These are phyloP conservation scores for Pseudoatta argentina DNA, from an alignment of 1,140 invertebrate species.

Conservation along the genomic window DNA sequence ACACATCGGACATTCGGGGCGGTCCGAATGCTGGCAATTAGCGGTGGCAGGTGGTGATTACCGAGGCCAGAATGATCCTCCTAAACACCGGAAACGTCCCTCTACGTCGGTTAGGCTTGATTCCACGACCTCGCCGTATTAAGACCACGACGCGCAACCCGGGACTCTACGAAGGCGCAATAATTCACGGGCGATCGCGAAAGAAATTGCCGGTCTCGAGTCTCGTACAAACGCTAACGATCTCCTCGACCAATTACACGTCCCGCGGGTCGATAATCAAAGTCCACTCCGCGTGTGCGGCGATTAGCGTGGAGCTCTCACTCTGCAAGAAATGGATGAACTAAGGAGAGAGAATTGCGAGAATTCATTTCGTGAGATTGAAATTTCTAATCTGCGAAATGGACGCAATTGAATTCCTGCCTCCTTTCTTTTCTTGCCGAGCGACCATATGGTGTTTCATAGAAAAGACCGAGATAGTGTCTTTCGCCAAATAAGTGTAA, in stretches of 20 bases:
- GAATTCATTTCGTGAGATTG: constrained; percentile 39
- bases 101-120: constrained; percentile 42
- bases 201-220: constrained; percentile 65
- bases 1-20: constrained; percentile 54
- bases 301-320: constrained; percentile 51
- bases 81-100: constrained; percentile 67
- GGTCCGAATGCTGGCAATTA: constrained; percentile 61
- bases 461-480: background rate
- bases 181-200: constrained; percentile 61
- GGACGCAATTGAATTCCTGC: constrained; percentile 27
- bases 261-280: constrained; percentile 55
- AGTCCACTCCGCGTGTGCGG: constrained; percentile 25
- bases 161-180: constrained; percentile 49
- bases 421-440: background rate
- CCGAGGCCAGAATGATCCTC: constrained; percentile 56
- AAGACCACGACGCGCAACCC: constrained; percentile 34
- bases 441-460: background rate
- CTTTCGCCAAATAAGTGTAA: background rate
- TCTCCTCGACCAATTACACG: constrained; percentile 42
- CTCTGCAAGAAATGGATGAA: constrained; percentile 28
- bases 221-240: constrained; percentile 61
- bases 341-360: constrained; percentile 13
- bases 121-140: constrained; percentile 39
- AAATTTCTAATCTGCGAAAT: constrained; percentile 42
- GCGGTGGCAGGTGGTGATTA: constrained; percentile 64